phyloP scores from a whole-genome alignment of 1,140 invertebrate species.

The Alviniconcha marisindica region DNA sequence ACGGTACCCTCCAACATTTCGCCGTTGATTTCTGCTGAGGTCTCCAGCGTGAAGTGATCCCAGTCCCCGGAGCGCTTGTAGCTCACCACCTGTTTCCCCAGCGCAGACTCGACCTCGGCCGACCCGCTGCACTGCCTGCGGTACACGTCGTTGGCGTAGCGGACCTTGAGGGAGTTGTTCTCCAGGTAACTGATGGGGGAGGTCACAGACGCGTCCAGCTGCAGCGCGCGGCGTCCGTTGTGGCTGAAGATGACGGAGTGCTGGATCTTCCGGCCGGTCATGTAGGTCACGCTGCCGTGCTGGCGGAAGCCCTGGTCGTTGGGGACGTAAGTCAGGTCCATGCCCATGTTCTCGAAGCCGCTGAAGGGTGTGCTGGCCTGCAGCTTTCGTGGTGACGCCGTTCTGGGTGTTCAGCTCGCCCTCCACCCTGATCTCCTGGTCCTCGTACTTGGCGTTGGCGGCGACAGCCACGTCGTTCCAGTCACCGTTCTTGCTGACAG shows the following conservation, averaged over 20 bases:
- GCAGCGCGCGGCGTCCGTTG: not conserved
- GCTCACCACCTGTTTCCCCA: not conserved
- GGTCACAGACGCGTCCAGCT: not conserved
- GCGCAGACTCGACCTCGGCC: not conserved
- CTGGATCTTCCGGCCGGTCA: constrained; percentile 14
- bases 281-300: constrained; percentile 9
- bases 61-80: not conserved
- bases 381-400: too few species aligned
- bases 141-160: not conserved
- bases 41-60: not conserved
- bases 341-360: too few species aligned
- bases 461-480: not conserved
- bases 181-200: not conserved
- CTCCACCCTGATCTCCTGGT: not conserved
- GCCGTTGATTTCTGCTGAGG: not conserved
- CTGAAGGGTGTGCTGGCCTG: too few species aligned
- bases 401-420: not conserved
- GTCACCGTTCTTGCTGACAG: constrained; percentile 4
- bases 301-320: not conserved
- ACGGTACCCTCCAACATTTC: not conserved
- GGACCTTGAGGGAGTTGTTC: not conserved
- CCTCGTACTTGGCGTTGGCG: not conserved
- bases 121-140: not conserved
- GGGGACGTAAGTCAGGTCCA: not conserved
- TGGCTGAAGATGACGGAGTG: not conserved